Evolutionary conservation across 2,113 vertebrate genomes (phyloP), one percentile per base, ranked within the genome.

Genomic region (Pterocles burchelli): DNA sequence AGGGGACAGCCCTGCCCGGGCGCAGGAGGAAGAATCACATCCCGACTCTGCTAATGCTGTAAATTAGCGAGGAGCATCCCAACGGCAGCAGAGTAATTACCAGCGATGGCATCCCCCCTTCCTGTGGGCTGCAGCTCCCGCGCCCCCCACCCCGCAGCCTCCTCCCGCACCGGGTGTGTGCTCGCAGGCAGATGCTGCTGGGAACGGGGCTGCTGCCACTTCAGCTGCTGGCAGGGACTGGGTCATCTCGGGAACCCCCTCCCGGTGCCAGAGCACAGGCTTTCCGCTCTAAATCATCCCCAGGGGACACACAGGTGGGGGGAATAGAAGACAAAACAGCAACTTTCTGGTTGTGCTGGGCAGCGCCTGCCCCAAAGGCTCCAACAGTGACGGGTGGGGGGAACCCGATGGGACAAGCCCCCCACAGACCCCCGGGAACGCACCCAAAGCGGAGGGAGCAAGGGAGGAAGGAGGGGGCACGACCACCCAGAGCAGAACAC

Each of bases 161-260:
- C 92, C 93, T 89, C 83, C 89, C 75, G 13, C 61, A 6, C 84
- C 65, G 75, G 48, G n/a, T 43, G 55, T 51, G 85, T 83, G 82
- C 93, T 97, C 96, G 88, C 94, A 95, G 96, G 96, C 98, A 97
- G 95, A 97, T 93, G 96, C 96, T 96, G 95, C 97, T 97, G 97
- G 97, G 97, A 98, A 97, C 96, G 96, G 93, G 90, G 96, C 98
- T 98, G 96, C 97, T 98, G 97, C 97, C 96, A 71, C 95, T 94
- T 98, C 96, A 97, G 97, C 98, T 98, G 97, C 97, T 97, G 76
- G 84, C 96, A 88, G 85, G 94, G 93, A 96, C 95, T 95, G 89
- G 92, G 92, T 95, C 83, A 71, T 90, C 94, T 81, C 33, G 9
- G 80, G 86, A 95, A 85, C 78, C 90, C 96, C 65, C 77, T 93